Conservation (phyloP, 2,797 vertebrate genomes). For the Melopsittacus undulatus region DNA sequence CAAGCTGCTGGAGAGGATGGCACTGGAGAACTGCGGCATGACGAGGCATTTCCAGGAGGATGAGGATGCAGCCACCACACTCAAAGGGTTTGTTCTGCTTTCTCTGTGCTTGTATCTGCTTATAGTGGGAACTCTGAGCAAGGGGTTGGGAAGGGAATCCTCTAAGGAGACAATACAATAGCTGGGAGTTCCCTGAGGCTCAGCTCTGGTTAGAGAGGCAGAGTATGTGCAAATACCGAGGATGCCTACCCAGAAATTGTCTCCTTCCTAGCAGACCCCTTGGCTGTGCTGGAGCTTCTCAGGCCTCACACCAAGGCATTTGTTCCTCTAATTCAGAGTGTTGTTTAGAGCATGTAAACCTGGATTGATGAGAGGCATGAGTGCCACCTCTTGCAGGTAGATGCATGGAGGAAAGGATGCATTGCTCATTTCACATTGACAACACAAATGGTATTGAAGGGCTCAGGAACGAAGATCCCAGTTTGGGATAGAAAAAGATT, state of each 20-base stretch:
- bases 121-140: background rate
- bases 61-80: constrained; percentile 85
- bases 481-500: background rate
- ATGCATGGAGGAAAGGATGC: background rate
- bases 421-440: background rate
- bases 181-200: background rate
- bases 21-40: constrained; percentile 94
- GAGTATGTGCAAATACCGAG: background rate
- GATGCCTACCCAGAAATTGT: background rate
- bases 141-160: background rate
- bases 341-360: background rate
- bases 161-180: background rate
- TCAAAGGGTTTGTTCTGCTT: constrained; percentile 85
- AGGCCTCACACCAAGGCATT: background rate
- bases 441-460: background rate
- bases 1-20: constrained; percentile 89
- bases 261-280: background rate
- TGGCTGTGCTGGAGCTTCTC: background rate
- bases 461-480: background rate
- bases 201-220: background rate
- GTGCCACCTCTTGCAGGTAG: background rate
- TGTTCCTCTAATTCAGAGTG: background rate
- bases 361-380: background rate
- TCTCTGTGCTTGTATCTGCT: background rate
- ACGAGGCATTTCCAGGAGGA: constrained; percentile 86